Conservation (phyloP, 2,888 invertebrate species). For the Acleris literana region DNA sequence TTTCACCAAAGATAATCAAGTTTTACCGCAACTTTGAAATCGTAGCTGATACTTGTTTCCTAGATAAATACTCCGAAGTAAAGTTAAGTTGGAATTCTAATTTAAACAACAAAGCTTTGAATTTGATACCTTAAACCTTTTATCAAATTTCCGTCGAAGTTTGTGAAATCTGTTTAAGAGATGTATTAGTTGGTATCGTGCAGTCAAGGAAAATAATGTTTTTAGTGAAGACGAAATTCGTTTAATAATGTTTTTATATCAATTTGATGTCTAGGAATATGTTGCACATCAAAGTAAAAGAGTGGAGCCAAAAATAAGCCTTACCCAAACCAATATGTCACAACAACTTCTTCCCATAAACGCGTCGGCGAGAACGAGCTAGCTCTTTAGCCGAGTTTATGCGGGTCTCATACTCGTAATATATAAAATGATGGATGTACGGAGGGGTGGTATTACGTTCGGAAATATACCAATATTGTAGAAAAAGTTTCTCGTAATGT, state of each 20-base stretch:
- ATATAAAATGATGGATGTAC: too few species aligned
- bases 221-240: neutral
- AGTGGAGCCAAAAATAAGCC: too few species aligned
- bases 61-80: slow-evolving; percentile 4
- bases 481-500: too few species aligned
- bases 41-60: neutral
- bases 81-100: slow-evolving; percentile 26
- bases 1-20: neutral
- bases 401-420: too few species aligned
- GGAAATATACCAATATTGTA: too few species aligned
- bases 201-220: neutral
- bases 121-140: slow-evolving; percentile 17
- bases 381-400: too few species aligned
- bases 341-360: neutral
- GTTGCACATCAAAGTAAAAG: too few species aligned
- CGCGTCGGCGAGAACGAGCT: too few species aligned
- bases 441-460: too few species aligned
- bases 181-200: slow-evolving; percentile 3
- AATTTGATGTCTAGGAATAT: too few species aligned
- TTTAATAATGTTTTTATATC: too few species aligned
- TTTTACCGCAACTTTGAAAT: slow-evolving; percentile 2
- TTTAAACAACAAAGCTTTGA: slow-evolving; percentile 25
- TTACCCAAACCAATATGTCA: too few species aligned
- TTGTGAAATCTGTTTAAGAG: slow-evolving; percentile 8
- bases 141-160: slow-evolving; percentile 29